Conservation (phyloP, 2,797 vertebrate species). For the Ctenopoma kingsleyae region DNA sequence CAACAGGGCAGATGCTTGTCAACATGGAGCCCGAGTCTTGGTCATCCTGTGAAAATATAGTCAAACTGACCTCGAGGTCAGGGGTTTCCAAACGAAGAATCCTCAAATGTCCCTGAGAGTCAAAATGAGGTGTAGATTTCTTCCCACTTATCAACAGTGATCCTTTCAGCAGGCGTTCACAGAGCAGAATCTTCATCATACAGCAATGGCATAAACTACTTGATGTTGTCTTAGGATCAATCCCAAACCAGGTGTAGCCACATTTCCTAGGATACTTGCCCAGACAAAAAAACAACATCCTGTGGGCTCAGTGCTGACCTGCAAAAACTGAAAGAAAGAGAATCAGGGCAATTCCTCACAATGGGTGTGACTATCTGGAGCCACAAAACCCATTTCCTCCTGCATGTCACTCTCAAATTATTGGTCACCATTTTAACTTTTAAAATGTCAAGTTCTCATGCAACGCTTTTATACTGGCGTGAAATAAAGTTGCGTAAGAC, state of each 20-base stretch:
- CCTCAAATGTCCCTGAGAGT: conserved; percentile 6
- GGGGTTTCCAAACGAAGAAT: conserved; percentile 17
- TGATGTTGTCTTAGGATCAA: conserved; percentile 19
- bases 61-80: conserved; percentile 35
- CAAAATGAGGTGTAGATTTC: not conserved
- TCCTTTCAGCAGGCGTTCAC: not conserved
- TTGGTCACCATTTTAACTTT: conserved; percentile 26
- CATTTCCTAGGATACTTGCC: conserved; percentile 28
- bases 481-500: conserved; percentile 2
- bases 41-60: conserved; percentile 46
- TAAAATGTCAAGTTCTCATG: conserved; percentile 39
- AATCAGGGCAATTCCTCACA: conserved; percentile 33
- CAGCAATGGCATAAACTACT: conserved; percentile 6
- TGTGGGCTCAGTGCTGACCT: conserved; percentile 23
- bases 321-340: conserved; percentile 1
- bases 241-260: conserved; percentile 47
- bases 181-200: conserved; percentile 1
- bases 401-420: conserved; percentile 46
- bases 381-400: conserved; percentile 59
- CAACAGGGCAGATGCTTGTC: conserved; percentile 41
- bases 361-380: conserved; percentile 46
- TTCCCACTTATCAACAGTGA: not conserved
- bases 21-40: conserved; percentile 36
- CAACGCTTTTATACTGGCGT: conserved; percentile 5
- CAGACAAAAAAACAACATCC: conserved; percentile 2